Conservation (phyloP, 2,888 invertebrate species). For the Cheilosia variabilis region DNA sequence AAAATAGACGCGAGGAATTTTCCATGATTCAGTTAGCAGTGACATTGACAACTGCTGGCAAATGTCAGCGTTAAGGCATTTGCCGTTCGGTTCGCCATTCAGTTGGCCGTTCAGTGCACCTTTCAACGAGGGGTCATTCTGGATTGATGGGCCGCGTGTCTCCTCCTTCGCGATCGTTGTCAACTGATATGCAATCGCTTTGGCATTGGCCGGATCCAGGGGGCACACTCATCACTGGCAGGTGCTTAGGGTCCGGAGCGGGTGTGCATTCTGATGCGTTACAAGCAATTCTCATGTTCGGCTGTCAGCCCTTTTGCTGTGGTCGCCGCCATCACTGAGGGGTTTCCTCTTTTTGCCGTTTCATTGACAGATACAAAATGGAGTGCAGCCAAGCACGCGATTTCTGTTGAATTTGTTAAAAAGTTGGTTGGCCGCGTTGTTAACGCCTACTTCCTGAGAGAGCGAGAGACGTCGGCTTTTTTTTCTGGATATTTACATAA, state of each 20-base stretch:
- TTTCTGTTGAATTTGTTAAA: slow-evolving; percentile 59
- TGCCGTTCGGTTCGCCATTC: not conserved
- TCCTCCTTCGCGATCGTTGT: slow-evolving; percentile 65
- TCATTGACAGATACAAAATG: slow-evolving; percentile 71
- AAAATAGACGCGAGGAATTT: slow-evolving; percentile 55
- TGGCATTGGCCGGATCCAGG: slow-evolving; percentile 53
- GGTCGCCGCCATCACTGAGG: slow-evolving; percentile 64
- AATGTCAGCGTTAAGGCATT: slow-evolving; percentile 40
- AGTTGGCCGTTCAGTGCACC: slow-evolving; percentile 37
- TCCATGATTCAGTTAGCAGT: slow-evolving; percentile 54
- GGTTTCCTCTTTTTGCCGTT: slow-evolving; percentile 5
- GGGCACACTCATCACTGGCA: slow-evolving; percentile 25
- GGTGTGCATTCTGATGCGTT: slow-evolving; percentile 18
- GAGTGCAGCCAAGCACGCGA: slow-evolving; percentile 74
- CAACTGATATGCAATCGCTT: slow-evolving; percentile 50
- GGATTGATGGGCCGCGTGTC: slow-evolving; percentile 48
- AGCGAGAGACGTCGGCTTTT: slow-evolving; percentile 7
- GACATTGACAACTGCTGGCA: slow-evolving; percentile 49
- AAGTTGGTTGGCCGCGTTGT: slow-evolving; percentile 53
- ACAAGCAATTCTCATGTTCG: slow-evolving; percentile 59
- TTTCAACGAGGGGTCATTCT: slow-evolving; percentile 55
- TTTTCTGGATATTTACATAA: slow-evolving; percentile 61
- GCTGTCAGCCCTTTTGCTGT: slow-evolving; percentile 64
- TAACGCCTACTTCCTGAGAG: slow-evolving; percentile 69
- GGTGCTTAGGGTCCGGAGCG: slow-evolving; percentile 57